phyloP scores from a whole-genome alignment of 2,113 vertebrate species.

The Tachycineta bicolor region DNA sequence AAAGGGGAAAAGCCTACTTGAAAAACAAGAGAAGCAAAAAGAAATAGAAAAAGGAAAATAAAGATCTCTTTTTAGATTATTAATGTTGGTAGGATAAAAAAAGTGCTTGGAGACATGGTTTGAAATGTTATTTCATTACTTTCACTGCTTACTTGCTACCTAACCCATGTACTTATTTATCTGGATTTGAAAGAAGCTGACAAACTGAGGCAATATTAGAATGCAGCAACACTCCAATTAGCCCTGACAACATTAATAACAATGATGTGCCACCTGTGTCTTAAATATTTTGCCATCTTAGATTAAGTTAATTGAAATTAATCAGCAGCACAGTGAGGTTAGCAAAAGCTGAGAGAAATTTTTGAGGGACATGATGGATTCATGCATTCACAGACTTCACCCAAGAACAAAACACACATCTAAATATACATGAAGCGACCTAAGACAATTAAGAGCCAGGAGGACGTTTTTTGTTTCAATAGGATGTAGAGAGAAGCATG shows the following conservation, averaged over 20 bases:
- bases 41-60: not conserved
- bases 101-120: not conserved
- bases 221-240: not conserved
- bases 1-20: not conserved
- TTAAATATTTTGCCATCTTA: not conserved
- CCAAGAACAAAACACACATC: not conserved
- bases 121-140: constrained; percentile 2
- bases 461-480: not conserved
- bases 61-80: not conserved
- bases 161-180: not conserved
- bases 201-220: not conserved
- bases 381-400: not conserved
- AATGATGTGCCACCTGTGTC: not conserved
- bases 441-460: not conserved
- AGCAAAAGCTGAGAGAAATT: not conserved
- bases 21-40: not conserved
- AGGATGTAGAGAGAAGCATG: not conserved
- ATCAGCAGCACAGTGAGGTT: not conserved
- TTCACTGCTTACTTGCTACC: not conserved
- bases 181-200: constrained; percentile 11
- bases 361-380: not conserved
- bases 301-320: constrained; percentile 38
- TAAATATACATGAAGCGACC: not conserved
- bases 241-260: not conserved
- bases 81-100: not conserved